A percentile compares a stretch with the other conserved stretches of the same genome.
Evolutionary conservation across 2,113 vertebrate genomes (phyloP).

Genomic region (Cryptomyrus ogoouensis): DNA sequence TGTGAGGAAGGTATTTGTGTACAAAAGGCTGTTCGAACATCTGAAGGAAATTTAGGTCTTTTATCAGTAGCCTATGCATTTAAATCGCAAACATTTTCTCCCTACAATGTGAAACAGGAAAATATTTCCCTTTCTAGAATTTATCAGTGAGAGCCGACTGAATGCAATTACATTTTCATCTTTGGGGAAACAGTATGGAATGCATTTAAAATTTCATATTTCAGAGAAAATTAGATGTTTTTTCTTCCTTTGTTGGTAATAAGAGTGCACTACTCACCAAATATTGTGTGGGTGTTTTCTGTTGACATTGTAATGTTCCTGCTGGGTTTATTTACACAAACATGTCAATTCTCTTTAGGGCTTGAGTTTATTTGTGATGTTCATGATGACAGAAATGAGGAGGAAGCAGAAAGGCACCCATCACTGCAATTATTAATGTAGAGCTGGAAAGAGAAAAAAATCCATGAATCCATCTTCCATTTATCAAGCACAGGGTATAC

Average conservation of each 20-base stretch:
- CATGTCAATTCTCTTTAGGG: constrained; percentile 2
- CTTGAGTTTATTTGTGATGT: background rate
- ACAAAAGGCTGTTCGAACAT: background rate
- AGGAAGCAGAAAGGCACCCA: background rate
- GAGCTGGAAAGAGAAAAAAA: background rate
- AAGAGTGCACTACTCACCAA: background rate
- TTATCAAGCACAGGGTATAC: background rate
- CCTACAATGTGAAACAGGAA: background rate
- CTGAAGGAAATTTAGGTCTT: background rate
- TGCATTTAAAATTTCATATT: constrained; percentile 15
- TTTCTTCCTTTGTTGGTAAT: background rate
- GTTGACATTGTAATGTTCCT: background rate
- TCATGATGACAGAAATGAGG: background rate
- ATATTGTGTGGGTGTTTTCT: background rate
- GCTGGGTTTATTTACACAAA: constrained; percentile 3
- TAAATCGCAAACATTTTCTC: background rate
- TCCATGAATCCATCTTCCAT: background rate
- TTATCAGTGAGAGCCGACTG: constrained; percentile 6
- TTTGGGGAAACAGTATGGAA: constrained; percentile 2
- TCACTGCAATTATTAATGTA: background rate
- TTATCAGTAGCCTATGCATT: background rate
- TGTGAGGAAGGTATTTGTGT: background rate
- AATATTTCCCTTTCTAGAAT: background rate
- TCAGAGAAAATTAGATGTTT: constrained; percentile 6
- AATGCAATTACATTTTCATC: constrained; percentile 13